phyloP scores from a whole-genome alignment of 53 echinoderm and acorn worm species.

The Mesocentrotus franciscanus region DNA sequence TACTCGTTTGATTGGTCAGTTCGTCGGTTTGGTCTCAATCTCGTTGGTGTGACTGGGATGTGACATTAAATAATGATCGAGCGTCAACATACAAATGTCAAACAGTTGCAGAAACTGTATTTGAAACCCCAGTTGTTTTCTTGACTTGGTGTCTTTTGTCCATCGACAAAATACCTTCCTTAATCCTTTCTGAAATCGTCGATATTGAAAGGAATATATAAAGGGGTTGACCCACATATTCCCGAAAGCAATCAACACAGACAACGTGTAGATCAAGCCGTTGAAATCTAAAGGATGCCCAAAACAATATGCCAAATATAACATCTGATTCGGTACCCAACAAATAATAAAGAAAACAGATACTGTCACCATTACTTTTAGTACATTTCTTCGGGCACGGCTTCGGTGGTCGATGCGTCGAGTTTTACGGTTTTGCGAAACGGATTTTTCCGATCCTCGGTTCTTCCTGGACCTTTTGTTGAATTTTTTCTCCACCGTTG shows the following conservation, averaged over 20 bases:
- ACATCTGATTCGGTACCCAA: constrained; percentile 51
- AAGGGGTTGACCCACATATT: constrained; percentile 62
- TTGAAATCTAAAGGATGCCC: neutral
- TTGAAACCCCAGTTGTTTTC: constrained; percentile 10
- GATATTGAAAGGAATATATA: constrained; percentile 58
- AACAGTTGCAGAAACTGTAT: constrained; percentile 6
- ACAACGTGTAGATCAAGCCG: constrained; percentile 5
- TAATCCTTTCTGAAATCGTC: constrained; percentile 51
- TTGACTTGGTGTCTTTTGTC: neutral
- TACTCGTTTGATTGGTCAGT: no score
- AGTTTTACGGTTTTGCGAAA: neutral
- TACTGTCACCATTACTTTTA: constrained; percentile 44
- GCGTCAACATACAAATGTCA: neutral
- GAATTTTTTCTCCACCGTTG: neutral
- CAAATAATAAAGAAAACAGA: constrained; percentile 51
- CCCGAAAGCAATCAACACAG: constrained; percentile 40
- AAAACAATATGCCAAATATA: constrained; percentile 45
- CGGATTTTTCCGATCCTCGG: neutral
- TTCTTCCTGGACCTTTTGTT: neutral
- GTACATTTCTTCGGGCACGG: constrained; percentile 54
- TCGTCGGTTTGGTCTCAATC: no score
- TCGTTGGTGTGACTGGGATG: no score
- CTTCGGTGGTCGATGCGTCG: neutral
- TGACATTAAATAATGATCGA: no score
- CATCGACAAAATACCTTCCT: constrained; percentile 39